These are phyloP conservation scores for Dolichoris vasculosae DNA, from an alignment of 1,140 invertebrate species.

Conservation along the genomic window DNA sequence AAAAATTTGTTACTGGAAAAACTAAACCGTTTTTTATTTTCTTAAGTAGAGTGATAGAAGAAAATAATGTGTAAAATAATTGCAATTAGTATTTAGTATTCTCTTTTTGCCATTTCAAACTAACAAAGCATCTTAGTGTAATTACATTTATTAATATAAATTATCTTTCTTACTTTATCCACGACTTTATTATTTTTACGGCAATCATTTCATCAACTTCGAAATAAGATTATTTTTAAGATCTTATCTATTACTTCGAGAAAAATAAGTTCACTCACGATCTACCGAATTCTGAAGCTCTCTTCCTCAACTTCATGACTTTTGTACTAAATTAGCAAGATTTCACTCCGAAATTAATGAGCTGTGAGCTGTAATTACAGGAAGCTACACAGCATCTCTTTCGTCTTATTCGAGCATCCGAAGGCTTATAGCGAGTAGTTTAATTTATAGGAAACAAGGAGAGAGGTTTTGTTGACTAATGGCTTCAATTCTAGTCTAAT, in stretches of 20 bases:
- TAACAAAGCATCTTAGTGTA: no score
- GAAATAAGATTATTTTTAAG: background rate
- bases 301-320: background rate
- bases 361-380: constrained; percentile 27
- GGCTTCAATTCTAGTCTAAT: background rate
- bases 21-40: background rate
- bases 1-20: background rate
- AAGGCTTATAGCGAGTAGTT: background rate
- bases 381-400: background rate
- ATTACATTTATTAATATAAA: background rate
- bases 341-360: constrained; percentile 36
- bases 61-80: no score
- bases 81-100: constrained; percentile 19
- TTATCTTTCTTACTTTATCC: background rate
- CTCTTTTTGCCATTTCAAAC: background rate
- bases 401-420: background rate
- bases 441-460: constrained; percentile 4
- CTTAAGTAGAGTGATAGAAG: background rate
- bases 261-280: background rate
- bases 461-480: constrained; percentile 22
- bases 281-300: background rate
- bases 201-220: background rate
- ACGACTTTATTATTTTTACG: background rate
- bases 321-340: constrained; percentile 21
- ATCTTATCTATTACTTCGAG: background rate